These are phyloP conservation scores for Tangachromis dhanisi DNA, from an alignment of 2,113 vertebrate genomes.

Conservation along the genomic window DNA sequence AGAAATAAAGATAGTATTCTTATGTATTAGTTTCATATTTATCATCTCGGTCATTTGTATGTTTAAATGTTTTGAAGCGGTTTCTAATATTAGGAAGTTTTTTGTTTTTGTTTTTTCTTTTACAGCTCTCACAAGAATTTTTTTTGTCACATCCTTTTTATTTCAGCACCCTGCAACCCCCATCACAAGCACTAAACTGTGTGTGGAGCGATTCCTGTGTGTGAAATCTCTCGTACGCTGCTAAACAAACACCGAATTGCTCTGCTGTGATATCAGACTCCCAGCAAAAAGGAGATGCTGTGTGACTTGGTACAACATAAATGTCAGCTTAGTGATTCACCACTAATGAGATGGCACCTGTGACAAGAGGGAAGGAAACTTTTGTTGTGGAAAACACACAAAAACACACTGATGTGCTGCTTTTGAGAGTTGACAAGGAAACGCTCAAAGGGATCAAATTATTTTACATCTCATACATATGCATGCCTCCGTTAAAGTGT, in stretches of 20 bases:
- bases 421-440: slow-evolving; percentile 61
- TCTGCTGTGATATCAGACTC: slow-evolving; percentile 35
- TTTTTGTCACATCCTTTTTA: slow-evolving; percentile 10
- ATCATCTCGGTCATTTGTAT: background rate
- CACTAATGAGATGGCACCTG: slow-evolving; percentile 65
- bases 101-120: background rate
- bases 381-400: slow-evolving; percentile 57
- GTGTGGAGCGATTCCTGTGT: background rate
- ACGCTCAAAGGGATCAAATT: slow-evolving; percentile 60
- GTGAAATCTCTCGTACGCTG: slow-evolving; percentile 11
- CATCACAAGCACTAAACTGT: slow-evolving; percentile 30
- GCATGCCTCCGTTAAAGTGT: slow-evolving; percentile 48
- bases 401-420: slow-evolving; percentile 27
- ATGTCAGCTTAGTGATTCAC: slow-evolving; percentile 58
- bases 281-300: slow-evolving; percentile 27
- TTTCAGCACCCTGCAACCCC: background rate
- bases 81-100: background rate
- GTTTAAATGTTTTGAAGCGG: background rate
- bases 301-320: slow-evolving; percentile 44
- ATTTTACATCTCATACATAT: slow-evolving; percentile 68
- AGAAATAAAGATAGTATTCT: background rate
- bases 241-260: slow-evolving; percentile 40
- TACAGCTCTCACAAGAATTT: background rate
- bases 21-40: background rate
- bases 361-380: slow-evolving; percentile 57